These are phyloP conservation scores for Mythimna lalbum DNA, from an alignment of 2,888 invertebrate genomes.

Conservation along the genomic window DNA sequence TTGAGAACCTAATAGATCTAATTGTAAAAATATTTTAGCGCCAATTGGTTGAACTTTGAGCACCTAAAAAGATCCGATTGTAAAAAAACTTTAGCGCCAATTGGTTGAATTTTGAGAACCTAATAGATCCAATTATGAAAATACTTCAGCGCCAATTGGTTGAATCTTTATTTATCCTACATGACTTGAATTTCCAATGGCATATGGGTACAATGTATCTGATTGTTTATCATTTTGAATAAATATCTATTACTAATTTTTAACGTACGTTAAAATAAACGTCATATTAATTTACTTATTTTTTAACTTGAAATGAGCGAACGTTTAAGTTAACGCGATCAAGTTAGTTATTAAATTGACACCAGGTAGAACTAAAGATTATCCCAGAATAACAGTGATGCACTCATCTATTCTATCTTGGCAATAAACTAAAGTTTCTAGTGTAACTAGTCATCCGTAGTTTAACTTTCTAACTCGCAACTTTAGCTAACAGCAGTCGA, in stretches of 20 bases:
- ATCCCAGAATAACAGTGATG: neutral
- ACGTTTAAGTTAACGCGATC: no score
- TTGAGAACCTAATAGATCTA: constrained; percentile 1
- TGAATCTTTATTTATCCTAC: neutral
- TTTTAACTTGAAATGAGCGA: no score
- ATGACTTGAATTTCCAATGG: neutral
- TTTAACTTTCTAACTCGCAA: constrained; percentile 29
- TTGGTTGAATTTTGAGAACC: constrained; percentile 11
- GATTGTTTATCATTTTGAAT: no score
- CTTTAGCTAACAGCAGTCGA: constrained; percentile 20
- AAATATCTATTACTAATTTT: no score
- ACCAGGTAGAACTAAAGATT: neutral
- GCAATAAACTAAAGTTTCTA: constrained; percentile 13
- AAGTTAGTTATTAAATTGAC: no score
- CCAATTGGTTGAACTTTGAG: no score
- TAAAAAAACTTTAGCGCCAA: no score
- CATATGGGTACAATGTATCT: no score
- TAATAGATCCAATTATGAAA: neutral
- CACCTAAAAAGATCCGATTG: neutral
- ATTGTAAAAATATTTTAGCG: no score
- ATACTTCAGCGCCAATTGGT: neutral
- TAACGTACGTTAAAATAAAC: no score
- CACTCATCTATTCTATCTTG: neutral
- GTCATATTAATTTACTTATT: no score
- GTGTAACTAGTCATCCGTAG: neutral